Conservation (phyloP, 2,113 vertebrate species). For the Rattus norvegicus region DNA sequence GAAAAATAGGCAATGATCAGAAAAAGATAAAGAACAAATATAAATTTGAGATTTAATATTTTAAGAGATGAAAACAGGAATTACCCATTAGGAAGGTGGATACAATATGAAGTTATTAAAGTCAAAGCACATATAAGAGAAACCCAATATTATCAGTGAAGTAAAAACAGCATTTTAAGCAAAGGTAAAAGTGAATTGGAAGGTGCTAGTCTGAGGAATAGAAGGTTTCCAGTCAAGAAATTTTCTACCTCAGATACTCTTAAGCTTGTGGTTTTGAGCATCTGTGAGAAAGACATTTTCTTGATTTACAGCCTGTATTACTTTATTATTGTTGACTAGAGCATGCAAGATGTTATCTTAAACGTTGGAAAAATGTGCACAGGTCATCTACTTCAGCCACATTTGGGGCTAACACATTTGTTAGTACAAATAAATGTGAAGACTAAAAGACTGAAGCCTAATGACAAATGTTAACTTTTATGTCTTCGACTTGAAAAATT, state of each 20-base stretch:
- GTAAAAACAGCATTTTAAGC: background rate
- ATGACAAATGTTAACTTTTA: background rate
- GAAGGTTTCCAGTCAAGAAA: background rate
- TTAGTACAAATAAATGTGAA: background rate
- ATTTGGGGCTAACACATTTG: background rate
- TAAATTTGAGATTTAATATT: background rate
- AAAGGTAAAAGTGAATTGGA: background rate
- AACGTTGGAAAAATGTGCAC: background rate
- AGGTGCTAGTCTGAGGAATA: background rate
- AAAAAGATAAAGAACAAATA: background rate
- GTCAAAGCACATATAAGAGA: background rate
- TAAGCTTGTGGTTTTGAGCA: background rate
- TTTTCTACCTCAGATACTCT: background rate
- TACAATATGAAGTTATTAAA: background rate
- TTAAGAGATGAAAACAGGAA: background rate
- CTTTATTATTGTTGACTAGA: background rate
- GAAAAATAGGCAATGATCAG: background rate
- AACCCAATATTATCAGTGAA: background rate
- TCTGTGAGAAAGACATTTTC: background rate
- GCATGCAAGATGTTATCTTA: background rate
- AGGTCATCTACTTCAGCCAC: background rate
- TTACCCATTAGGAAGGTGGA: accelerated
- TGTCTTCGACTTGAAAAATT: background rate
- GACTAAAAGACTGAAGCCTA: background rate
- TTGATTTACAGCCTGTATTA: background rate